A percentile compares a stretch with the other conserved stretches of the same genome.
Conservation (phyloP, 1,140 invertebrate genomes). For the Trichonephila clavata region DNA sequence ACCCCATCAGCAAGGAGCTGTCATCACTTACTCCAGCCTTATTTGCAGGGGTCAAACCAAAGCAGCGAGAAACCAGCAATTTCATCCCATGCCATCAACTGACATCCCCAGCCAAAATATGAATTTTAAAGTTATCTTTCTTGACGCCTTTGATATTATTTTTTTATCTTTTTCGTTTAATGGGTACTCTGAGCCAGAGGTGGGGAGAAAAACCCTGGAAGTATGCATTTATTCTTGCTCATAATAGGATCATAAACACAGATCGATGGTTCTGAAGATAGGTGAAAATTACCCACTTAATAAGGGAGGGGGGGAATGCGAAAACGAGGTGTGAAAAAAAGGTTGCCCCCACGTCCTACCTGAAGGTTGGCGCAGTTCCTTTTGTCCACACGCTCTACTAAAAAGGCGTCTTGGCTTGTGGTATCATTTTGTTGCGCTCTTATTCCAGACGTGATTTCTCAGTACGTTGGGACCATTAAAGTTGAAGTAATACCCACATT, state of each 20-base stretch:
- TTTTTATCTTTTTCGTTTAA: not conserved
- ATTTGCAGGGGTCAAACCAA: constrained; percentile 26
- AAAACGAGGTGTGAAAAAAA: constrained; percentile 36
- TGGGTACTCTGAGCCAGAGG: not conserved
- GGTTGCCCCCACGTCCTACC: not conserved
- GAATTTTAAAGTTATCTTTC: constrained; percentile 41
- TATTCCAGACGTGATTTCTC: constrained; percentile 20
- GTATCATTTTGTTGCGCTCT: not conserved
- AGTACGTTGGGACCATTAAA: not conserved
- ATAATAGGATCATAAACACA: constrained; percentile 40
- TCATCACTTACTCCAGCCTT: constrained; percentile 42
- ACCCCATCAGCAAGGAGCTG: constrained; percentile 15
- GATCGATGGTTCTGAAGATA: constrained; percentile 11
- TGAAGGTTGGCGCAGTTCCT: not conserved
- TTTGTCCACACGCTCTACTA: constrained; percentile 13
- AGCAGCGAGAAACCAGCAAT: not conserved
- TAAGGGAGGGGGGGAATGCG: constrained; percentile 11
- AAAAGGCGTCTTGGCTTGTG: not conserved
- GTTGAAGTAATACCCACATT: not conserved
- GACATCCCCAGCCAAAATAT: constrained; percentile 25
- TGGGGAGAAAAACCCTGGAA: not conserved
- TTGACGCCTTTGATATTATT: not conserved
- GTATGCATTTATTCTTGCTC: constrained; percentile 45
- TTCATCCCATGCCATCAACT: constrained; percentile 36
- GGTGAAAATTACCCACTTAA: constrained; percentile 66